A percentile compares a stretch with the other conserved stretches of the same genome.
Conservation (phyloP, 2,113 vertebrate species). For the Ptychochromis oligacanthus region DNA sequence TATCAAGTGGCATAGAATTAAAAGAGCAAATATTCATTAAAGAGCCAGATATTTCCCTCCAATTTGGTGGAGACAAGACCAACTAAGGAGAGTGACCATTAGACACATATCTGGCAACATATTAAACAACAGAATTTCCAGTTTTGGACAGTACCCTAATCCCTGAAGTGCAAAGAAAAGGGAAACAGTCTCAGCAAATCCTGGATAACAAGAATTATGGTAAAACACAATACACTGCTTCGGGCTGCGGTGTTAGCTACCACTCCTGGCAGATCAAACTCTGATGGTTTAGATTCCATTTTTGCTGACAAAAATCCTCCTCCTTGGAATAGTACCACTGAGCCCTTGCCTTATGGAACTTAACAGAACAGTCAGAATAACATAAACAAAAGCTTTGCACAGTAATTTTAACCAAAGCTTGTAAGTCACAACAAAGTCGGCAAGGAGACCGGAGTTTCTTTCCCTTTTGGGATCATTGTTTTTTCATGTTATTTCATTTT, state of each 20-base stretch:
- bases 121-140: background rate
- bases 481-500: background rate
- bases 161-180: background rate
- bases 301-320: slow-evolving; percentile 10
- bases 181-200: background rate
- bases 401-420: background rate
- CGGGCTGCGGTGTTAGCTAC: background rate
- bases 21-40: background rate
- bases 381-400: background rate
- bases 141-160: background rate
- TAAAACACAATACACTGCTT: background rate
- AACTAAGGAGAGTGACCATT: background rate
- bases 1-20: background rate
- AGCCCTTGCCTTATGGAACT: background rate
- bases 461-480: background rate
- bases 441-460: background rate
- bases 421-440: background rate
- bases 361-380: background rate
- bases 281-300: background rate
- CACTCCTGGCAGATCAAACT: background rate
- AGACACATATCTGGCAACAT: background rate
- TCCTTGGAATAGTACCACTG: background rate
- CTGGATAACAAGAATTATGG: background rate
- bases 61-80: background rate
- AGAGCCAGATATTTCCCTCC: background rate